Base-by-base conservation (phyloP, 1,140 invertebrate genomes). In the Frieseomelitta varia region DNA sequence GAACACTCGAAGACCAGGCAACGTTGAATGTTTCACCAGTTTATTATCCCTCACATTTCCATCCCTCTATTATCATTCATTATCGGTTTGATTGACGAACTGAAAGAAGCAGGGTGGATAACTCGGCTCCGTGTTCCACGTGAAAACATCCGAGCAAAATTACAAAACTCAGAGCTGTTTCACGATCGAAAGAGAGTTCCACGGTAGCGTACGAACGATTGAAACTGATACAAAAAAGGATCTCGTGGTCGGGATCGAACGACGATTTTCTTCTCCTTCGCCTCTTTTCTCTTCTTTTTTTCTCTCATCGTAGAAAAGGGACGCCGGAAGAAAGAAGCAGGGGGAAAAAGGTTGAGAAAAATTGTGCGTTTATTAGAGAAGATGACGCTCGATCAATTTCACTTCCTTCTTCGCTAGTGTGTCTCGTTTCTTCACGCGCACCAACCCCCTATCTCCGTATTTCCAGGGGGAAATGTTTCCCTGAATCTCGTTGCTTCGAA, bases 311-410 rank as follows among this genome's bases (percentile, higher is more conserved):
- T 34, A 63, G 47, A 77, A 77, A 77, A 58, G 39, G 58, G 74
- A 63, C 30, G 11, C 84, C 87, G 90, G 88, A 91, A 90, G 90
- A 91, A 94, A 94, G 90, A 92, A 93, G 90, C 91, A 82, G 87
- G 88, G 91, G 87, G 91, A 91, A 90, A 90, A 93, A 92, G 91
- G 90, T 94, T 94, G 91, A 94, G 94, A 95, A 95, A 94, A 94
- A 93, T 95, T 95, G 94, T 95, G 94, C 94, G 94, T 95, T 95
- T 95, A 95, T 95, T 94, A 94, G 93, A 92, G 92, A 93, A 94
- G 92, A 95, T 91, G 86, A 90, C 74, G 85, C 85, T 90, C 84
- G 86, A 84, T 74, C 82, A 85, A n/a, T 56, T 87, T 81, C 83
- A 12, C 21, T 51, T 53, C 24, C 15, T 61, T 61, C 4, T 75